Conservation (phyloP, 2,888 invertebrate species). For the Bembecia ichneumoniformis region DNA sequence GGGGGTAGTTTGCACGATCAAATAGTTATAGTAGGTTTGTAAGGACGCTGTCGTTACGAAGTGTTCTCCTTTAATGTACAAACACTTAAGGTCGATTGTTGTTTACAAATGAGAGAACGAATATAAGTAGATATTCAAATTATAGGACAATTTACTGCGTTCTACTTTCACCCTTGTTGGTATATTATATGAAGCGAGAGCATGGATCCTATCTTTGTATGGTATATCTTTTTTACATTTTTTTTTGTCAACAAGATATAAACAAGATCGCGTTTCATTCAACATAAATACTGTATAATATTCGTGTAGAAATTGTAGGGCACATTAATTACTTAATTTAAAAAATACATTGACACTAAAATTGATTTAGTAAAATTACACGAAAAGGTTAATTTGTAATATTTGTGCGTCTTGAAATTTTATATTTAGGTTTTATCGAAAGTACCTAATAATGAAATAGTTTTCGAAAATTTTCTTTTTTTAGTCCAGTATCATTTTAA, state of each 20-base stretch:
- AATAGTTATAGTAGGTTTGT: neutral
- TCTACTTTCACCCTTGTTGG: slow-evolving; percentile 28
- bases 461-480: neutral
- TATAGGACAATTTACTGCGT: slow-evolving; percentile 41
- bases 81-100: slow-evolving; percentile 31
- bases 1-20: neutral
- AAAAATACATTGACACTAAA: slow-evolving; percentile 15
- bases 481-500: neutral
- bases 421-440: neutral
- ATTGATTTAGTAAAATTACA: neutral
- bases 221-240: too few relatives aligned
- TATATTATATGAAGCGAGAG: too few relatives aligned
- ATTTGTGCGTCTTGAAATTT: too few relatives aligned
- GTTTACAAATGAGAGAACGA: slow-evolving; percentile 38
- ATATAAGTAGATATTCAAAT: slow-evolving; percentile 40
- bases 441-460: neutral
- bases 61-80: slow-evolving; percentile 33
- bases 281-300: too few relatives aligned
- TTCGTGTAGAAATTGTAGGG: slow-evolving; percentile 13
- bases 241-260: too few relatives aligned
- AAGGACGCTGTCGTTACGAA: neutral
- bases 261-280: too few relatives aligned
- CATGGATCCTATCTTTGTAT: too few relatives aligned
- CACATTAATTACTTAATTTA: slow-evolving; percentile 37
- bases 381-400: neutral